A percentile compares a stretch with the other conserved stretches of the same genome.
Evolutionary conservation across 2,797 vertebrate genomes (phyloP).

Genomic region (Cetoscarus ocellatus): DNA sequence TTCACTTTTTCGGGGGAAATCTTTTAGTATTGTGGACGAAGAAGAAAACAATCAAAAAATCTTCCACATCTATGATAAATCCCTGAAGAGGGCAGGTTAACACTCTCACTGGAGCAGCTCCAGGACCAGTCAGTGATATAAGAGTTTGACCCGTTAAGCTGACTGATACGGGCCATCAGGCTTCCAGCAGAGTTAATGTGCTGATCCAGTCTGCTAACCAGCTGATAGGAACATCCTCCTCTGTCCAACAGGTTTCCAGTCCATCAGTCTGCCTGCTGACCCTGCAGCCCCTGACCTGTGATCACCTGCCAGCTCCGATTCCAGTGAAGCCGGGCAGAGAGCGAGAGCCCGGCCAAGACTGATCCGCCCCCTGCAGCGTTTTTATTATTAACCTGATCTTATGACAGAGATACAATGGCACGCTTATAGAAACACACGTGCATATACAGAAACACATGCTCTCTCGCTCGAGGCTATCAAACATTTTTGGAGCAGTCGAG

Average conservation of each 20-base stretch:
- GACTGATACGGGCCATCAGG: conserved; percentile 50
- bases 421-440: conserved; percentile 22
- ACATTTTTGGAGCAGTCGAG: conserved; percentile 18
- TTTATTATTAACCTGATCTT: conserved; percentile 61
- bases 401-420: conserved; percentile 52
- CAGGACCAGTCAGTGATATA: conserved; percentile 28
- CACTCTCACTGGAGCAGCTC: not conserved
- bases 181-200: conserved; percentile 56
- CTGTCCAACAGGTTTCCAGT: conserved; percentile 50
- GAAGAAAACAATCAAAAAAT: no score
- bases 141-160: conserved; percentile 49
- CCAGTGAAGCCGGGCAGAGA: conserved; percentile 36
- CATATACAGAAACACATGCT: conserved; percentile 19
- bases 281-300: conserved; percentile 68
- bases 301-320: conserved; percentile 75
- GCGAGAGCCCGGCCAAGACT: conserved; percentile 26
- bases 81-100: not conserved
- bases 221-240: conserved; percentile 55
- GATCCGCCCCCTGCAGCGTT: conserved; percentile 44
- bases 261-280: conserved; percentile 62
- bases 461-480: conserved; percentile 11
- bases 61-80: not conserved
- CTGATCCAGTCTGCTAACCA: conserved; percentile 52
- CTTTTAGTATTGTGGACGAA: no score
- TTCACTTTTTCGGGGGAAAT: no score